Base-by-base conservation (phyloP, 2,113 vertebrate genomes). In the Siphamia tubifer region DNA sequence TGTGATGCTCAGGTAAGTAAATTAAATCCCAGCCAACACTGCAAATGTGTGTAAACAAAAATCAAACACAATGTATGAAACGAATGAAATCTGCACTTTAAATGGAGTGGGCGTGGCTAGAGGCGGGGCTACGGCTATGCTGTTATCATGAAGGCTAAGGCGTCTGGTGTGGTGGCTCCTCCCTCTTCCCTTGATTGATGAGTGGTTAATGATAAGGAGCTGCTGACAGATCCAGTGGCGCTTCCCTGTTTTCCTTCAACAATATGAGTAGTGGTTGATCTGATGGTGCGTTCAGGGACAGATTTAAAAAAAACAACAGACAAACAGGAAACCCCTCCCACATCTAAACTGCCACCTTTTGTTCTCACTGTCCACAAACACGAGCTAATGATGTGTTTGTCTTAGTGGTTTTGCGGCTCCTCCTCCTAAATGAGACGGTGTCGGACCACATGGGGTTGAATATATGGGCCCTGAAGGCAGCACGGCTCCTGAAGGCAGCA, bases 141-240 rank as follows among this genome's bases (percentile, higher is more conserved):
- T n/a, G 13, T 62, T 21, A 12, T 34, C 66, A 39, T 68, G 35
- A 65, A 61, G 63, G 77, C 73, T 87, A 84, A 89, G 83, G 75
- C 79, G 70, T 54, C 48, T 57, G 58, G 73, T 72, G 71, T 57
- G 58, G 73, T 72, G 71, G 77, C 63, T 48, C 52, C 19, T 19
- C 53, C 42, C 55, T 47, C 49, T 54, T 42, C 64, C 19, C n/a
- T n/a, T n/a, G n/a, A n/a, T 6, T 66, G 42, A 61, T 57, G 32
- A 67, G 60, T 58, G 61, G 70, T 81, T 63, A 66, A 68, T 72
- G 75, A 73, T 63, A 72, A 74, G 1, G 5, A 56, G 67, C 45
- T 63, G 45, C 62, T 77, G 58, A 68, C 40, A 19, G n/a, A 24
- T 72, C 60, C 54, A 2, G 42, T 17, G 16, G 65, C n/a, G n/a